Evolutionary conservation across 2,113 vertebrate genomes (phyloP), one percentile per base, ranked within the genome.

Genomic region (Gavia stellata): DNA sequence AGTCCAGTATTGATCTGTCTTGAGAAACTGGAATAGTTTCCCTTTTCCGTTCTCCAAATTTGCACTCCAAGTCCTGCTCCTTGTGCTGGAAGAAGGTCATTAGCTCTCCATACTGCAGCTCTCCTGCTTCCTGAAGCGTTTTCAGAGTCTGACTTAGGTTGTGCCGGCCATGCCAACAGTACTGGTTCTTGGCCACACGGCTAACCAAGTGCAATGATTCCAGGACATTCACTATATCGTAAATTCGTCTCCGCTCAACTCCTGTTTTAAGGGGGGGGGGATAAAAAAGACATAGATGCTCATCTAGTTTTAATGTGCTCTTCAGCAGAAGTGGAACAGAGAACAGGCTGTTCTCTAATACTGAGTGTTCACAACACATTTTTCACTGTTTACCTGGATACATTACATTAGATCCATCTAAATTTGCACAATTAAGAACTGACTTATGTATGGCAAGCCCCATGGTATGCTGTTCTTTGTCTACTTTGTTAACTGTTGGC

Each of bases 161-260:
- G 67, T 98, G 98, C 1, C 98, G 98, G 4, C 99, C 99, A 4
- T 99, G 98, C 99, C 99, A 99, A 80, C 98, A 98, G 92, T 99
- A 99, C 72, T 99, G 99, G 97, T 99, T 99, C 98, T 99, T 99
- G 70, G 99, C 99, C 53, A 99, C 98, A 10, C 99, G 98, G 55
- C 99, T 99, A 79, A 99, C 99, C 53, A 99, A 98, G 23, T 98
- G 98, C 89, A 99, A 86, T 0, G 99, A 99, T 97, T 99, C 99
- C 93, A 99, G 97, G 77, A 99, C 99, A 0, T 99, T 99, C 62
- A 99, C 98, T 7, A 99, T 99, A 97, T 99, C 99, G 0, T 99
- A 99, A 97, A 99, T 99, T 4, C 99, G 98, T 55, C 99, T 98
- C 24, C 99, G 98, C 82, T 99, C 99, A 83, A 99, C 99, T 23